These are phyloP conservation scores for Aphis craccivora DNA, from an alignment of 1,140 invertebrate genomes.

Conservation along the genomic window DNA sequence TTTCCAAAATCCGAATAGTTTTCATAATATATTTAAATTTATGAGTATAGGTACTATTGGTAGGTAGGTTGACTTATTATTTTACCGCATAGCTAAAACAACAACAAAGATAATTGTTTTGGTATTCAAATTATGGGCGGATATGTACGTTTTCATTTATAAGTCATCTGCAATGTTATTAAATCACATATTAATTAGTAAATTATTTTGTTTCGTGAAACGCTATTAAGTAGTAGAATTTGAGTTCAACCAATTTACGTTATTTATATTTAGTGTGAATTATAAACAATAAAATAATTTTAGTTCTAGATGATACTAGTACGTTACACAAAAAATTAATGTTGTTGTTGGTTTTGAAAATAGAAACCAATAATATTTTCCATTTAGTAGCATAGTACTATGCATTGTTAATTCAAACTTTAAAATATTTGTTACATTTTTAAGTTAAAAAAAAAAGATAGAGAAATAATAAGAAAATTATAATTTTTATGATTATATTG, in stretches of 20 bases:
- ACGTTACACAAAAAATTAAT: no score
- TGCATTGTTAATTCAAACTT: not conserved
- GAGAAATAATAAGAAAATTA: not conserved
- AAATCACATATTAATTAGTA: not conserved
- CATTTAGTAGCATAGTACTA: not conserved
- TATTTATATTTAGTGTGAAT: not conserved
- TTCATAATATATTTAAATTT: slow-evolving; percentile 3
- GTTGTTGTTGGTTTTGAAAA: no score
- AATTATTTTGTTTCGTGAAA: not conserved
- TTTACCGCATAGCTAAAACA: not conserved
- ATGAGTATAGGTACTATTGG: not conserved
- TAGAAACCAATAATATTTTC: not conserved
- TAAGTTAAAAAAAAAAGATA: not conserved
- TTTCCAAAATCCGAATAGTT: not conserved
- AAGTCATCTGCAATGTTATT: not conserved
- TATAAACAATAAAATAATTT: no score
- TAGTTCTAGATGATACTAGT: no score
- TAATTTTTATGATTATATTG: not conserved
- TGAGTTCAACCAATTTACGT: not conserved
- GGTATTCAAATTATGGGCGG: not conserved
- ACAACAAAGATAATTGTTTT: not conserved
- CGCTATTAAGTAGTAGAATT: not conserved
- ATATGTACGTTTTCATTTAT: not conserved
- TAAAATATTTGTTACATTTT: not conserved
- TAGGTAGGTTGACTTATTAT: not conserved